phyloP scores from a whole-genome alignment of 2,888 invertebrate genomes.

The Patella caerulea region DNA sequence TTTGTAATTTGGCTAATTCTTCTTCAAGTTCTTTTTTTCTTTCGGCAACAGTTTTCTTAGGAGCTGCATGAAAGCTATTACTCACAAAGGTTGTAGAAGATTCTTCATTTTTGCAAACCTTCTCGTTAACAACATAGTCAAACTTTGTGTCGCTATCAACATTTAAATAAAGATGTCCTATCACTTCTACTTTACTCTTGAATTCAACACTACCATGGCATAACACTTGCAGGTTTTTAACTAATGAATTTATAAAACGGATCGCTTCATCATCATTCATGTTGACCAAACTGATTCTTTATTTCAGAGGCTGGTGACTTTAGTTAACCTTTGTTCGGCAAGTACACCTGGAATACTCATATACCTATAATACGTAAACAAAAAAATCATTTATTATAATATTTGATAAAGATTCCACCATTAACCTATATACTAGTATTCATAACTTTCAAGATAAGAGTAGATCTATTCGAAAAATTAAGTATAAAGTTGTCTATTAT shows the following conservation, averaged over 20 bases:
- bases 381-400: too few species aligned
- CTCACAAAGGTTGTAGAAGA: constrained; percentile 39
- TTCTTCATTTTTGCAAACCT: constrained; percentile 40
- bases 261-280: constrained; percentile 42
- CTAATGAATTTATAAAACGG: constrained; percentile 37
- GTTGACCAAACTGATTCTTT: background rate
- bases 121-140: constrained; percentile 40
- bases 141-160: constrained; percentile 39
- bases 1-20: background rate
- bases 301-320: too few species aligned
- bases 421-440: too few species aligned
- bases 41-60: constrained; percentile 13
- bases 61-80: constrained; percentile 41
- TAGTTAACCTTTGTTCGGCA: too few species aligned
- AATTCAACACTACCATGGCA: constrained; percentile 43
- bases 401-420: too few species aligned
- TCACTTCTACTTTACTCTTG: constrained; percentile 37
- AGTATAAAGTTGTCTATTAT: too few species aligned
- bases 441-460: too few species aligned
- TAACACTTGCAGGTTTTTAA: constrained; percentile 38
- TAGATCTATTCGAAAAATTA: too few species aligned
- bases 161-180: constrained; percentile 40
- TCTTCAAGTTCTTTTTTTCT: constrained; percentile 5
- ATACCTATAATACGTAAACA: too few species aligned
- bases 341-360: too few species aligned